These are phyloP conservation scores for Epicampocera succincta DNA, from an alignment of 2,888 invertebrate species.

Conservation along the genomic window DNA sequence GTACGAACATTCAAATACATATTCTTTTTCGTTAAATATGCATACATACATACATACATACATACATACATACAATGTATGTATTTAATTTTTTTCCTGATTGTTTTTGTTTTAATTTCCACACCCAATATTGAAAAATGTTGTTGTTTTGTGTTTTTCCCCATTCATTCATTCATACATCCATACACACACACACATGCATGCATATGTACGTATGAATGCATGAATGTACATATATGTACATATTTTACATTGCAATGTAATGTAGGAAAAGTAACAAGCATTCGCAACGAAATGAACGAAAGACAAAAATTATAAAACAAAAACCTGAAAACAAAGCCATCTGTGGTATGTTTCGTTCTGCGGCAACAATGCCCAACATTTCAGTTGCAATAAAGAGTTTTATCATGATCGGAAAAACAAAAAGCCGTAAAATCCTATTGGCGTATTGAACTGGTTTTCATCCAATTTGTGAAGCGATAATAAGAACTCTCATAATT, in stretches of 20 bases:
- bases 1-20: constrained; percentile 25
- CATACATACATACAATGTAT: neutral
- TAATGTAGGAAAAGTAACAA: constrained; percentile 58
- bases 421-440: no score
- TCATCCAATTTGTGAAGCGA: no score
- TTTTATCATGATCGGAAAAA: constrained; percentile 5
- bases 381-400: constrained; percentile 39
- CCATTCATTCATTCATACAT: constrained; percentile 29
- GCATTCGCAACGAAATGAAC: constrained; percentile 42
- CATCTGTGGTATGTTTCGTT: constrained; percentile 64
- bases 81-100: constrained; percentile 18
- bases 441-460: no score
- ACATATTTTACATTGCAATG: constrained; percentile 57
- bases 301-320: constrained; percentile 9
- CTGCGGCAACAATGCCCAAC: constrained; percentile 22
- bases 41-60: constrained; percentile 12
- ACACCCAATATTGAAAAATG: constrained; percentile 57
- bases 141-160: constrained; percentile 26
- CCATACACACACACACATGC: no score
- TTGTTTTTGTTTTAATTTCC: constrained; percentile 55
- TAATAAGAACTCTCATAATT: no score
- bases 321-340: constrained; percentile 22
- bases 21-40: constrained; percentile 22
- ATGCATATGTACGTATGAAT: no score
- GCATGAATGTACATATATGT: no score